A percentile compares a stretch with the other conserved stretches of the same genome.
Conservation (phyloP, 2,888 invertebrate species). For the Bimastos eiseni region DNA sequence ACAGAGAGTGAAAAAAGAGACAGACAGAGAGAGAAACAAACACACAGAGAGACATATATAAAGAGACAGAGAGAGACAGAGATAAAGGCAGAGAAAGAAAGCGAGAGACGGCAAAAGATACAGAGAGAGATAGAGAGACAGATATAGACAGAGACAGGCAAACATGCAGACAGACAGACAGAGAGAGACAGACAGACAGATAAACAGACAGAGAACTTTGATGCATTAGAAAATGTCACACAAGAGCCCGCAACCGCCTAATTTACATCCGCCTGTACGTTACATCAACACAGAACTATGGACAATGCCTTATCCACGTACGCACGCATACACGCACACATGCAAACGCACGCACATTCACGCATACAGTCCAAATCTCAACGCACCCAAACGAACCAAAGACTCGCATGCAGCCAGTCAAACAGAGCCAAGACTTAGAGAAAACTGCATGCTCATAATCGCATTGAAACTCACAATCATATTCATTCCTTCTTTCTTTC, state of each 20-base stretch:
- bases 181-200: not conserved
- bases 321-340: too few relatives aligned
- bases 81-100: too few relatives aligned
- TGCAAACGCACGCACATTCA: too few relatives aligned
- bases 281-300: not conserved
- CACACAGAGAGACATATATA: too few relatives aligned
- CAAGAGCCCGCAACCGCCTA: not conserved
- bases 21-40: too few relatives aligned
- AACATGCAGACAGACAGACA: not conserved
- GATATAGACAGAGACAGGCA: not conserved
- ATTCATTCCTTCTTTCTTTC: too few relatives aligned
- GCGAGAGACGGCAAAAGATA: too few relatives aligned
- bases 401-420: not conserved
- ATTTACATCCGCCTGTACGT: conserved; percentile 2
- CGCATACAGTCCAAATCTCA: not conserved
- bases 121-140: too few relatives aligned
- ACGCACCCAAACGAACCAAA: not conserved
- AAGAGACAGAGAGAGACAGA: too few relatives aligned
- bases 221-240: not conserved
- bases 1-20: too few relatives aligned
- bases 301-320: not conserved
- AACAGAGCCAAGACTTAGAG: not conserved
- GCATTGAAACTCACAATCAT: too few relatives aligned
- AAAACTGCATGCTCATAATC: too few relatives aligned
- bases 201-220: not conserved